Evolutionary conservation across 2,113 vertebrate species (phyloP).

Genomic region (Brienomyrus longianalis): DNA sequence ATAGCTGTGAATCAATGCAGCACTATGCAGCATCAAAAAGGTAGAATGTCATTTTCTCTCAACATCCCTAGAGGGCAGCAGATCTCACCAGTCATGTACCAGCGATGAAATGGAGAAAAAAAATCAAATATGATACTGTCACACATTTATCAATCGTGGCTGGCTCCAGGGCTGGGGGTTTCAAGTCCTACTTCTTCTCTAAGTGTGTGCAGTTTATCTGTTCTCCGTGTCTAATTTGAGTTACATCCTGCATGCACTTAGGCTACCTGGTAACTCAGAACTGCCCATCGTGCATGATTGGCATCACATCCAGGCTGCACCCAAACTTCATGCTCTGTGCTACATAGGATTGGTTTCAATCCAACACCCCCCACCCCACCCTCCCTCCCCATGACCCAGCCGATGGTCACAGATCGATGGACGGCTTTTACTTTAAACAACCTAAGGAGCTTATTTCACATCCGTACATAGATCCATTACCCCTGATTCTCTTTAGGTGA

Average conservation of each 20-base stretch:
- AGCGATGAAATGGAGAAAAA: background rate
- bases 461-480: background rate
- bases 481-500: background rate
- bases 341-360: background rate
- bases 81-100: background rate
- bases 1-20: background rate
- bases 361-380: background rate
- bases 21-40: background rate
- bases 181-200: background rate
- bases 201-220: background rate
- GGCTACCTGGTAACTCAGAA: background rate
- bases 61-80: conserved; percentile 17
- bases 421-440: background rate
- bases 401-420: background rate
- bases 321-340: background rate
- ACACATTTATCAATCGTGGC: background rate
- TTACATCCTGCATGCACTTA: background rate
- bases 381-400: background rate
- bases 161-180: background rate
- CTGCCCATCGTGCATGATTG: background rate
- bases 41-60: background rate
- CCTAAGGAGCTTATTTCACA: background rate
- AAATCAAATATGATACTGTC: background rate
- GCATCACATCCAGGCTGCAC: background rate
- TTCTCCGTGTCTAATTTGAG: background rate